Conservation (phyloP, 2,888 invertebrate genomes). For the Dolichopus griseipennis region DNA sequence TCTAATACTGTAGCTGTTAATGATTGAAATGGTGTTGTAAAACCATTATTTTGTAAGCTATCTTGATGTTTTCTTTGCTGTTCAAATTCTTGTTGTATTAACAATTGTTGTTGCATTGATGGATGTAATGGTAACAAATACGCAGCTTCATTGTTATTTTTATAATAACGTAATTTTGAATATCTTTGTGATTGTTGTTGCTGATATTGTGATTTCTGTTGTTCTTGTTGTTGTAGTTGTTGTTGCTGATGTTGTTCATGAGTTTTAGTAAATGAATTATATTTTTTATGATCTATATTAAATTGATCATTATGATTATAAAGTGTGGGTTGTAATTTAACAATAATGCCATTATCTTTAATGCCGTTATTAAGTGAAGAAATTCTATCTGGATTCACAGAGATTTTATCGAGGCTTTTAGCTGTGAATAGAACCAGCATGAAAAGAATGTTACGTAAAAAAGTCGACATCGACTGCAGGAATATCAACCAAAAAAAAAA, state of each 20-base stretch:
- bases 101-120: slow-evolving; percentile 10
- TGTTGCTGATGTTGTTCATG: not conserved
- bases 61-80: not conserved
- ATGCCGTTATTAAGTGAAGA: not conserved
- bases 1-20: not conserved
- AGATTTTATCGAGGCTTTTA: slow-evolving; percentile 24
- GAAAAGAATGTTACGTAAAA: slow-evolving; percentile 23
- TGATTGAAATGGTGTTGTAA: slow-evolving; percentile 6
- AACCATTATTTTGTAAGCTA: not conserved
- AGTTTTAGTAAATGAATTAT: no score
- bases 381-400: slow-evolving; percentile 9
- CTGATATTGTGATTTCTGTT: not conserved
- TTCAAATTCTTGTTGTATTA: slow-evolving; percentile 6
- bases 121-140: not conserved
- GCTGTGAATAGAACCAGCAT: slow-evolving; percentile 27
- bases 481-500: not conserved
- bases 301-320: no score
- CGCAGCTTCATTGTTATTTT: not conserved
- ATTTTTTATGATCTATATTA: no score
- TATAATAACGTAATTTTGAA: not conserved
- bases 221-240: not conserved
- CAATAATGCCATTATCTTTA: not conserved
- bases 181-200: not conserved
- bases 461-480: slow-evolving; percentile 30
- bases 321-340: no score